Percentiles rank a stretch among this genome's conserved stretches.
These are phyloP conservation scores for Pseudomyrmex concolor DNA, from an alignment of 1,140 invertebrate genomes.

Conservation along the genomic window DNA sequence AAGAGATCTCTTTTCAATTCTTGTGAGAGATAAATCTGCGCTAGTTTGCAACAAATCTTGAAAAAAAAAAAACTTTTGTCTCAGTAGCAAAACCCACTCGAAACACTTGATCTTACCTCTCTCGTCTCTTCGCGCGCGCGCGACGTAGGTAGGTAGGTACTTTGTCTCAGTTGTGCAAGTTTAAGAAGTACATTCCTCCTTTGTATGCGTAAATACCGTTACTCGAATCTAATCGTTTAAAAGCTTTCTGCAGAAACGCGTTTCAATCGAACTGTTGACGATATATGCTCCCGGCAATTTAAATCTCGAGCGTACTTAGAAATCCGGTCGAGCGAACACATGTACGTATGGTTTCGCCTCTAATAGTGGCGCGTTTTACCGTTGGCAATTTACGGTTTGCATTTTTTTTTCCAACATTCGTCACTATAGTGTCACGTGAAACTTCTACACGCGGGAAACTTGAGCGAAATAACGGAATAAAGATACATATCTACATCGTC, in stretches of 20 bases:
- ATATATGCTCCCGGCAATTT: constrained; percentile 54
- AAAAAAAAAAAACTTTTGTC: neutral
- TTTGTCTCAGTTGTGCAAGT: too few species aligned
- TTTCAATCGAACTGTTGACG: constrained; percentile 57
- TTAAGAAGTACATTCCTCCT: neutral
- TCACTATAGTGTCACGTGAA: neutral
- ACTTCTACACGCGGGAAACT: neutral
- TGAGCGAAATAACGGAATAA: neutral
- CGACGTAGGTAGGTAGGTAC: too few species aligned
- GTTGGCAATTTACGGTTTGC: constrained; percentile 45
- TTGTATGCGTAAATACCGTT: constrained; percentile 32
- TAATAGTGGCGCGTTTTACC: constrained; percentile 50
- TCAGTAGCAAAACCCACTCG: constrained; percentile 1
- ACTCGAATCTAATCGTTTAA: constrained; percentile 57
- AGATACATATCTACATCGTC: neutral
- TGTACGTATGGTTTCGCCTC: constrained; percentile 27
- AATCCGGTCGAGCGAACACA: constrained; percentile 30
- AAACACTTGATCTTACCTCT: neutral
- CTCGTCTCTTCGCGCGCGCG: neutral
- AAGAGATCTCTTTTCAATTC: neutral
- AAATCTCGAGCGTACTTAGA: constrained; percentile 43
- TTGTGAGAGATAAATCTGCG: too few species aligned
- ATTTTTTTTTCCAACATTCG: constrained; percentile 36
- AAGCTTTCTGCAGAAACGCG: constrained; percentile 63
- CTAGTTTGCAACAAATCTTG: too few species aligned